phyloP scores from a whole-genome alignment of 2,113 vertebrate genomes.

The Cnemophilus loriae region DNA sequence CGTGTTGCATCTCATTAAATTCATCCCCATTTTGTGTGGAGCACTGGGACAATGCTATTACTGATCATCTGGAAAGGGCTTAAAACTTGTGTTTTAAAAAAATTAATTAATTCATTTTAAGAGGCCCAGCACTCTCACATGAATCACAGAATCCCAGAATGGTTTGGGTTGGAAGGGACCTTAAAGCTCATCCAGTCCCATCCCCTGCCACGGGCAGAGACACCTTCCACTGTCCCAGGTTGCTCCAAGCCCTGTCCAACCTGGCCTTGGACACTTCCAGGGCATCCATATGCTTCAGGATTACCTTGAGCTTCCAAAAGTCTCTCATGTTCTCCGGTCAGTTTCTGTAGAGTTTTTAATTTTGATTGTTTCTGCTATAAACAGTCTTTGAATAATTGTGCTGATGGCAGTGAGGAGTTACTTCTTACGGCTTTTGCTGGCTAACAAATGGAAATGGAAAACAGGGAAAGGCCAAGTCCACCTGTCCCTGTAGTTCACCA shows the following conservation, averaged over 20 bases:
- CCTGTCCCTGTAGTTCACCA: background rate
- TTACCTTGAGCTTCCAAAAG: background rate
- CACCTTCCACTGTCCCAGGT: background rate
- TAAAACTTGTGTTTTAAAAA: background rate
- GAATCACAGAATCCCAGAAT: background rate
- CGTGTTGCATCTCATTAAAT: background rate
- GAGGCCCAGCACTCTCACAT: accelerated
- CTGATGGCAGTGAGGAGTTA: background rate
- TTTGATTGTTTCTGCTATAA: background rate
- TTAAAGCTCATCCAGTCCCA: background rate
- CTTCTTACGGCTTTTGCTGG: background rate
- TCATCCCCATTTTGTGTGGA: background rate
- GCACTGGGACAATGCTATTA: background rate
- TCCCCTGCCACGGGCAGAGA: background rate
- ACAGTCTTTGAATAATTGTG: background rate
- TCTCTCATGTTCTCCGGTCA: background rate
- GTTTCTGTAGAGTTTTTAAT: background rate
- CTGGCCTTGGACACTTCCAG: background rate
- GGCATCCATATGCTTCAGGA: background rate
- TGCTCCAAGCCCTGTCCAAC: background rate
- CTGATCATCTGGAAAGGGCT: background rate
- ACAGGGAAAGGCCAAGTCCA: background rate
- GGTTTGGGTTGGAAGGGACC: background rate
- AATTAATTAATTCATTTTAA: background rate
- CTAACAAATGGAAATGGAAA: background rate